These are phyloP conservation scores for Grantiella picta DNA, from an alignment of 2,113 vertebrate species.

Conservation along the genomic window DNA sequence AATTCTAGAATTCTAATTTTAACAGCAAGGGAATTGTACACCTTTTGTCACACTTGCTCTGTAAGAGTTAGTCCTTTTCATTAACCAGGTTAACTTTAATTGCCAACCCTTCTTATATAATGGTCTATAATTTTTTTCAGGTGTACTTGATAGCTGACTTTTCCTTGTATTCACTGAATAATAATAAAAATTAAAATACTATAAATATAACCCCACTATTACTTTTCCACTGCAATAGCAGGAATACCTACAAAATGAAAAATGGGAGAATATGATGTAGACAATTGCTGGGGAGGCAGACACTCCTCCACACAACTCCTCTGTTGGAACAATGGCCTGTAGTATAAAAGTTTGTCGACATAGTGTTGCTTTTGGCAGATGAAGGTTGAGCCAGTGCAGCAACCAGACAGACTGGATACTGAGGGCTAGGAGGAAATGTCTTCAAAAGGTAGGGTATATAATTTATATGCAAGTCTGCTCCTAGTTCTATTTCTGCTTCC, in stretches of 20 bases:
- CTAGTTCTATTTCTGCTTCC: neutral
- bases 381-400: neutral
- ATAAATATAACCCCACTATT: neutral
- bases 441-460: neutral
- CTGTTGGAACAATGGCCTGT: neutral
- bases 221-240: neutral
- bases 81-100: neutral
- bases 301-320: neutral
- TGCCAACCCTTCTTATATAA: neutral
- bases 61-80: neutral
- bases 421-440: neutral
- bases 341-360: neutral
- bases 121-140: neutral
- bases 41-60: neutral
- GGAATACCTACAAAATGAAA: neutral
- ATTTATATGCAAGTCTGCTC: neutral
- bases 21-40: neutral
- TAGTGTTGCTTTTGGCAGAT: neutral
- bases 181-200: neutral
- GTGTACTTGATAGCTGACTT: neutral
- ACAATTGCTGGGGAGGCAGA: neutral
- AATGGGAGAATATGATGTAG: neutral
- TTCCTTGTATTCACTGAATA: neutral
- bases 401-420: constrained; percentile 43
- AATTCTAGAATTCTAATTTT: neutral